Percentiles rank a stretch among this genome's conserved stretches.
phyloP scores from a whole-genome alignment of 2,888 invertebrate genomes.

The Phengaris alcon region DNA sequence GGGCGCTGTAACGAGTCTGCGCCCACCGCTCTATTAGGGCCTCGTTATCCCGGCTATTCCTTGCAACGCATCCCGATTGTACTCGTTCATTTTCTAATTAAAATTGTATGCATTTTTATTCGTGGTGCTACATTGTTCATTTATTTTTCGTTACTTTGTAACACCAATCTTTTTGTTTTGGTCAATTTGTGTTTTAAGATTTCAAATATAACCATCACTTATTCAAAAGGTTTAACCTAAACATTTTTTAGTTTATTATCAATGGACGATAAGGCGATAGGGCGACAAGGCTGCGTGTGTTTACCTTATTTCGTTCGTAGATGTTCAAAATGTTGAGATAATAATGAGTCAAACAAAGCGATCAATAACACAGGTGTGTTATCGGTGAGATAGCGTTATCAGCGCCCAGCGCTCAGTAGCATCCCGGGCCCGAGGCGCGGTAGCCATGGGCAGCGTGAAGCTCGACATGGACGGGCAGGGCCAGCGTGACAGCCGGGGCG shows the following conservation, averaged over 20 bases:
- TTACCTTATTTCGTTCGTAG: neutral
- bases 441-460: conserved; percentile 13
- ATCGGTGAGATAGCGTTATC: conserved; percentile 23
- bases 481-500: neutral
- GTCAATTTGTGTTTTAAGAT: no score
- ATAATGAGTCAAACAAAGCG: conserved; percentile 21
- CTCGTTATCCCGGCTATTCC: neutral
- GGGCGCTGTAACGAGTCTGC: neutral
- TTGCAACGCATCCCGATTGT: neutral
- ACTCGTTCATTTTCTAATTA: conserved; percentile 1
- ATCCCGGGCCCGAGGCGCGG: neutral
- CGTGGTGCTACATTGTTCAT: neutral
- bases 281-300: conserved; percentile 3
- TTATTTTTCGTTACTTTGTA: neutral
- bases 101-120: neutral
- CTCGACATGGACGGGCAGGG: neutral
- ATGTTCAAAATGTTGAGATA: conserved; percentile 14
- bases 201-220: no score
- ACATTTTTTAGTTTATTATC: no score
- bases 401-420: conserved; percentile 5
- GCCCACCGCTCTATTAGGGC: conserved; percentile 8
- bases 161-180: neutral
- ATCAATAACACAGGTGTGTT: conserved; percentile 27
- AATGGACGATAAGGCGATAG: no score
- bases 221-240: no score